Conservation (phyloP, 2,797 vertebrate species). For the Bradypodion ventrale region DNA sequence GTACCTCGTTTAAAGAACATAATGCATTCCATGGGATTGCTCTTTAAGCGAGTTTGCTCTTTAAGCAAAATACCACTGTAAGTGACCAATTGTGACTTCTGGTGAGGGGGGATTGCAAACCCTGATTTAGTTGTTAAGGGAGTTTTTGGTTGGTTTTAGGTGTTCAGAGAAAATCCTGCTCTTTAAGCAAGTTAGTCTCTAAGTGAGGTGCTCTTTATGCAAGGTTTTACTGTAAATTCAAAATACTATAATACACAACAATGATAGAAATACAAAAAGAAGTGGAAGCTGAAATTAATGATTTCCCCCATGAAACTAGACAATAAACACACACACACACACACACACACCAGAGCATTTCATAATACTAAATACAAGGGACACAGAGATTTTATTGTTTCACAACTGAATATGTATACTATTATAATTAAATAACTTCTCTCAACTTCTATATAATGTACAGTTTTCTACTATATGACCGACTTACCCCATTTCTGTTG, state of each 20-base stretch:
- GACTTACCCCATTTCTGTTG: slow-evolving; percentile 92
- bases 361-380: slow-evolving; percentile 13
- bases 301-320: neutral
- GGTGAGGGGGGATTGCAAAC: no score
- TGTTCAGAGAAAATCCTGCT: no score
- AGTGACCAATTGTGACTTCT: no score
- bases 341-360: neutral
- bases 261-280: slow-evolving; percentile 14
- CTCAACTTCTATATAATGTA: slow-evolving; percentile 13
- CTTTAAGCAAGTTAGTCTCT: no score
- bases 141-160: no score
- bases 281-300: neutral
- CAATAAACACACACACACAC: neutral
- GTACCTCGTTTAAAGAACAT: no score
- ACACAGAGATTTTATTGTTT: slow-evolving; percentile 3
- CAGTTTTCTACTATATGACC: neutral
- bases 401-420: slow-evolving; percentile 20
- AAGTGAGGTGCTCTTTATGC: no score
- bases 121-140: no score
- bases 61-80: no score
- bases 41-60: no score
- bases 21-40: no score
- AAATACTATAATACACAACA: slow-evolving; percentile 6
- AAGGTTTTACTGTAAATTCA: neutral
- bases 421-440: slow-evolving; percentile 44